Evolutionary conservation across 2,888 invertebrate genomes (phyloP).

Genomic region (Nemurella pictetii): DNA sequence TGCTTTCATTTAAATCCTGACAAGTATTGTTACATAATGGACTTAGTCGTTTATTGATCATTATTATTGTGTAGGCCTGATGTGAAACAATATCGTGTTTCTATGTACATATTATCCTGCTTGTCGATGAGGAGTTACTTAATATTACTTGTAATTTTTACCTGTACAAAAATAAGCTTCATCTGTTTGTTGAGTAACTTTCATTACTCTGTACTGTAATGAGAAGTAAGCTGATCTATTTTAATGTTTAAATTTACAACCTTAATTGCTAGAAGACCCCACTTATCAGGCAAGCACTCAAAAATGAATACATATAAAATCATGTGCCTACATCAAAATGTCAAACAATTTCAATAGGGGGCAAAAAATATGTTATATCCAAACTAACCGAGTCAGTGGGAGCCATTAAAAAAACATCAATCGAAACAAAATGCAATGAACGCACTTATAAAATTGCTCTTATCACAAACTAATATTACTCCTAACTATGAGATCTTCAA

Average conservation of each 20-base stretch:
- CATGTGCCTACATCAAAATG: neutral
- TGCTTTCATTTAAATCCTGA: conserved; percentile 7
- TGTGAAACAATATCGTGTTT: conserved; percentile 30
- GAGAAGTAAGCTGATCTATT: conserved; percentile 1
- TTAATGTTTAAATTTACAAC: neutral
- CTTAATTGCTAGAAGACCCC: neutral
- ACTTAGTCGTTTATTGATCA: neutral
- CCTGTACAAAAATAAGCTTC: conserved; percentile 41
- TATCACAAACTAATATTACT: neutral
- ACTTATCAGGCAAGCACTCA: neutral
- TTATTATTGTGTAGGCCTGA: conserved; percentile 29
- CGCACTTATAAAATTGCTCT: neutral
- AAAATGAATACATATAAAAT: neutral
- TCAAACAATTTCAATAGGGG: neutral
- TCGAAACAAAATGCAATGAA: neutral
- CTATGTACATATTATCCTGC: conserved; percentile 30
- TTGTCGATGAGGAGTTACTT: conserved; percentile 20
- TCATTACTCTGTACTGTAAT: conserved; percentile 34
- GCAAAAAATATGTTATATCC: neutral
- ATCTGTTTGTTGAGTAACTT: conserved; percentile 37
- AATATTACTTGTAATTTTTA: conserved; percentile 32
- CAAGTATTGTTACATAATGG: conserved; percentile 17
- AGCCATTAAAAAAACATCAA: neutral
- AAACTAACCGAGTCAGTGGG: neutral
- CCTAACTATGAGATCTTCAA: neutral